Evolutionary conservation across 2,113 vertebrate genomes (phyloP), one percentile per base, ranked within the genome.

Genomic region (Caracal caracal): DNA sequence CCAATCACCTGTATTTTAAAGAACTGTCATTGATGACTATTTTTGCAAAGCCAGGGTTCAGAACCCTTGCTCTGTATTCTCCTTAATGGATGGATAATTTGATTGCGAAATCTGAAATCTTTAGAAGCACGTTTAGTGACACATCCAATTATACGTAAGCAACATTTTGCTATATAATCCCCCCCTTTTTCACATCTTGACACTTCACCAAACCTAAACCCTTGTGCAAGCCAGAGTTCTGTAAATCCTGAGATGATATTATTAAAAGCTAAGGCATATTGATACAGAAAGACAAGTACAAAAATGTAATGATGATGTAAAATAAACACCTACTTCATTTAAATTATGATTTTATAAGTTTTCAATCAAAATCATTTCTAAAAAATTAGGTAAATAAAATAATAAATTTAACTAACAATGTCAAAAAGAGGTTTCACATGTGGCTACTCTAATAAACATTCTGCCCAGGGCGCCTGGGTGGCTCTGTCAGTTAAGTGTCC

Each of bases 361-460:
- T 89, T 92, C 8, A 33, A 78, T 61, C 59, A 71, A 95, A 96
- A 93, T 59, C 20, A 47, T 49, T 35, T 95, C 87, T 37, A 79
- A 71, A 94, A 84, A 37, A 3, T 11, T 65, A 82, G 11, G 0
- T 47, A 88, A 88, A 43, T 68, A 89, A 93, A 96, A 90, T 85
- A 89, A 43, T 82, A 85, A 88, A 66, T 87, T 56, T 90, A 26
- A 35, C 19, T 4, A 49, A 56, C 0, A 51, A 66, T 17, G 10
- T 90, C 16, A 90, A 90, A 91, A 93, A 90, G 20, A 40, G 16
- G 66, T 35, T 92, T 75, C 66, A 71, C 13, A 63, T 3, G 20
- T 71, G 20, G 15, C 3, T 92, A 86, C 47, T 88, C 28, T 87
- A 96, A 51, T 61, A 94, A 71, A 11, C 11, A 78, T 24, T 43